phyloP scores from a whole-genome alignment of 2,113 vertebrate species.

The Bostrychus sinensis region DNA sequence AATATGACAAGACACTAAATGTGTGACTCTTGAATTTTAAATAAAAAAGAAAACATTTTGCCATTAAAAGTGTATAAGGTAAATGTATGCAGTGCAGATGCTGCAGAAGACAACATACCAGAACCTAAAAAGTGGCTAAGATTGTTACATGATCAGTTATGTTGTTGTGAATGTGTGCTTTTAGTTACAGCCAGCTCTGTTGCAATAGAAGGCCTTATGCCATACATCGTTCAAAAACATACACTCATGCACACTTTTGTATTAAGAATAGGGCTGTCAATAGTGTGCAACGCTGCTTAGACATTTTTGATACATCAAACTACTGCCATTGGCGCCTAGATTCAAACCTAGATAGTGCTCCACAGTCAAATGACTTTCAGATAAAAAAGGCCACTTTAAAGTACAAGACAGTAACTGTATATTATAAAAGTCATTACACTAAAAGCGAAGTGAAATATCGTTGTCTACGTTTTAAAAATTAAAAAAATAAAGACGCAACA shows the following conservation, averaged over 20 bases:
- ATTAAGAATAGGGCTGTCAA: slow-evolving; percentile 4
- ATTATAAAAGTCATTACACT: too few species aligned
- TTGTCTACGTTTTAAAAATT: too few species aligned
- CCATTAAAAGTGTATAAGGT: too few species aligned
- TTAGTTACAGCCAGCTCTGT: slow-evolving; percentile 39
- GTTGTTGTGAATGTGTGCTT: neutral
- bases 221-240: slow-evolving; percentile 15
- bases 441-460: too few species aligned
- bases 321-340: slow-evolving; percentile 21
- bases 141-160: slow-evolving; percentile 44
- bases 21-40: neutral
- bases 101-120: slow-evolving; percentile 21
- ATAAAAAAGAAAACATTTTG: neutral
- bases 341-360: slow-evolving; percentile 39
- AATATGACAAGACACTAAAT: neutral
- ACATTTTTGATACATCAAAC: slow-evolving; percentile 2
- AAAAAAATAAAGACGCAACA: too few species aligned
- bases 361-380: neutral
- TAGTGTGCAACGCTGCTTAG: slow-evolving; percentile 7
- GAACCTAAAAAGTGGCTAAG: slow-evolving; percentile 15
- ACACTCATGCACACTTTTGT: slow-evolving; percentile 7
- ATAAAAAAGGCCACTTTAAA: neutral
- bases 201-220: slow-evolving; percentile 41
- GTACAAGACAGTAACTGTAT: neutral
- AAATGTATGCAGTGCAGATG: neutral